A percentile compares a stretch with the other conserved stretches of the same genome.
Conservation (phyloP, 2,888 invertebrate genomes). For the Arrhopalites spinosus region DNA sequence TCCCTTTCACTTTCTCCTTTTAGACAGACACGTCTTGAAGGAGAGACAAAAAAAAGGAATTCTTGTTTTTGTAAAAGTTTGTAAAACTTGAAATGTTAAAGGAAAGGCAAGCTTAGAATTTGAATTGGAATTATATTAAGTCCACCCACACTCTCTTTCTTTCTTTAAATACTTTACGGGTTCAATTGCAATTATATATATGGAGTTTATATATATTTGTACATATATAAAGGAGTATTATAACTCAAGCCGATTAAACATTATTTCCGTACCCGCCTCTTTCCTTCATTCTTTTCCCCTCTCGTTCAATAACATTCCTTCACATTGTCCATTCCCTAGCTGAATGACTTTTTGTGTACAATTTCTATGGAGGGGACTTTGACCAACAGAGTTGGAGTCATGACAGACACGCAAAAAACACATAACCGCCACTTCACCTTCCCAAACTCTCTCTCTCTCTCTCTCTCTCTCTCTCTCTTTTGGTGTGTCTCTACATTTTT, state of each 20-base stretch:
- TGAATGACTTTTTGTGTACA: not conserved
- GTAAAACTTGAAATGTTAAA: too few species aligned
- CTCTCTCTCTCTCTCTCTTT: not conserved
- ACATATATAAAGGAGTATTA: not conserved
- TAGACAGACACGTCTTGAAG: too few species aligned
- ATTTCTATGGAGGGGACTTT: not conserved
- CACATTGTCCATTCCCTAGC: not conserved
- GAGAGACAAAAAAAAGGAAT: too few species aligned
- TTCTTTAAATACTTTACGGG: too few species aligned
- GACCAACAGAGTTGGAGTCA: not conserved
- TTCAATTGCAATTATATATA: too few species aligned
- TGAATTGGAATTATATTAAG: too few species aligned
- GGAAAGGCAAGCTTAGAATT: too few species aligned
- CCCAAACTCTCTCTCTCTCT: not conserved
- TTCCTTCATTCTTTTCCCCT: not conserved
- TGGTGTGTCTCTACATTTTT: not conserved
- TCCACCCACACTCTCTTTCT: too few species aligned
- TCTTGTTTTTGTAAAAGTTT: too few species aligned
- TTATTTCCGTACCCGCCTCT: not conserved
- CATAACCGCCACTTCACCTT: constrained; percentile 10
- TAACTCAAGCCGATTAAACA: not conserved
- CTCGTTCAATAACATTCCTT: not conserved
- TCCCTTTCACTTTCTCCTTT: too few species aligned
- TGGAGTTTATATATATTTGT: constrained; percentile 1
- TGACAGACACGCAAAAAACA: constrained; percentile 21